A percentile compares a stretch with the other conserved stretches of the same genome.
These are phyloP conservation scores for Microtus montanus DNA, from an alignment of 2,113 vertebrate species.

Conservation along the genomic window DNA sequence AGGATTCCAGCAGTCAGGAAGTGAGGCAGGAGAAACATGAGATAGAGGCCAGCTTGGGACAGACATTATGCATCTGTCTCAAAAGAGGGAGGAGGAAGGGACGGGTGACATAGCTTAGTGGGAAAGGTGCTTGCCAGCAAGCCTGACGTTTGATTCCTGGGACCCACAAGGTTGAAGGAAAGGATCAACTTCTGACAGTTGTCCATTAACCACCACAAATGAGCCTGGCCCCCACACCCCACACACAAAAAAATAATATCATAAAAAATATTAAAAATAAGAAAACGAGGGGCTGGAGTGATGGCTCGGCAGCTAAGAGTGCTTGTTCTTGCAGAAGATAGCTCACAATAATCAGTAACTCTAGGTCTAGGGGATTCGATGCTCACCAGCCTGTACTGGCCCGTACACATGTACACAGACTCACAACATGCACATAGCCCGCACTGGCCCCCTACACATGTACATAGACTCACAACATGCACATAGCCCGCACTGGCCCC, in stretches of 20 bases:
- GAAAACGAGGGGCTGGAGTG: not conserved
- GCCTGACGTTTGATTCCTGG: not conserved
- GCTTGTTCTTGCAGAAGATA: not conserved
- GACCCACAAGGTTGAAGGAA: not conserved
- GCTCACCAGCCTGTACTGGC: not conserved
- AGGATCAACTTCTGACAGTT: not conserved
- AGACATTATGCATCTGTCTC: not conserved
- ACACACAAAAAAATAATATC: not conserved
- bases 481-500: not conserved
- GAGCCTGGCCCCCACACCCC: not conserved
- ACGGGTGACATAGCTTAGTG: not conserved
- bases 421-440: not conserved
- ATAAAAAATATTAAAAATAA: not conserved
- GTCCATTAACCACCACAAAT: not conserved
- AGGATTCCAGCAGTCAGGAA: not conserved
- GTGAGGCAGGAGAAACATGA: not conserved
- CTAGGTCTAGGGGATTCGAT: not conserved
- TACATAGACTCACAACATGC: not conserved
- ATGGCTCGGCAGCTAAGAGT: not conserved
- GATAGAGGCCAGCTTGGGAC: not conserved
- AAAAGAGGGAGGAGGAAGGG: not conserved
- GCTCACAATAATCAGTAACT: not conserved
- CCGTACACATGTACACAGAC: not conserved
- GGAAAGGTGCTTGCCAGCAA: not conserved
- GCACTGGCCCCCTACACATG: not conserved